Evolutionary conservation across 2,888 invertebrate species (phyloP), one percentile per base, ranked within the genome.

Genomic region (Ennomos quercinarius): DNA sequence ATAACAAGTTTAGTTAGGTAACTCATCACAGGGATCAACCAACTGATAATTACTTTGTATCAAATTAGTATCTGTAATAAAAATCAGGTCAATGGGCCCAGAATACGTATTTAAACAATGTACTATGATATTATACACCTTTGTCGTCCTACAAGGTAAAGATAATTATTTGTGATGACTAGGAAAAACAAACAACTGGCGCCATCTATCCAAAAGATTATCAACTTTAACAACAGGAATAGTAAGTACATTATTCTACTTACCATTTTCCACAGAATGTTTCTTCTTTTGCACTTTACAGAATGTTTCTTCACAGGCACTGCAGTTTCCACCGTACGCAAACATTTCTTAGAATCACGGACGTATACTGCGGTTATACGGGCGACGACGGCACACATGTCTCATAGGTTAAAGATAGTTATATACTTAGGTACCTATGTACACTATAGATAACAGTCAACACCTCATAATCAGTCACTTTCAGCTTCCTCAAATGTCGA

Each of bases 321-420:
- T 57, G 64, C 11, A 43, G 41, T 35, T 37, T 43, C 52, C 47
- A 72, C 65, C 62, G 70, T 71, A 59, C 61, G 63, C 66, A 72
- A 74, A 68, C 78, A 74, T 76, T 79, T 80, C 76, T 77, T 68
- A 55, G 80, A 70, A 71, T 79, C 81, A 57, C 81, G 81, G 71
- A 81, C 74, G 41, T 72, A 71, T 49, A 86, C 83, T 77, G 85
- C 85, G 68, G 84, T 80, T 72, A 80, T 75, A 63, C 80, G 83
- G 64, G 79, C 76, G 57, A 80, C 76, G 57, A 80, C 77, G 17
- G 78, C 78, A 72, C 81, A 81, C 82, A 83, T 51, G 39, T 50
- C 46, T 43, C 47, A 10, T 45, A 43, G 37, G 43, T 27, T 13
- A 40, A 11, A 53, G n/a, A n/a, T n/a, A n/a, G n/a, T n/a, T 27